Percentiles rank a stretch among this genome's conserved stretches.
phyloP scores from a whole-genome alignment of 2,113 vertebrate genomes.

The Raja brachyura region DNA sequence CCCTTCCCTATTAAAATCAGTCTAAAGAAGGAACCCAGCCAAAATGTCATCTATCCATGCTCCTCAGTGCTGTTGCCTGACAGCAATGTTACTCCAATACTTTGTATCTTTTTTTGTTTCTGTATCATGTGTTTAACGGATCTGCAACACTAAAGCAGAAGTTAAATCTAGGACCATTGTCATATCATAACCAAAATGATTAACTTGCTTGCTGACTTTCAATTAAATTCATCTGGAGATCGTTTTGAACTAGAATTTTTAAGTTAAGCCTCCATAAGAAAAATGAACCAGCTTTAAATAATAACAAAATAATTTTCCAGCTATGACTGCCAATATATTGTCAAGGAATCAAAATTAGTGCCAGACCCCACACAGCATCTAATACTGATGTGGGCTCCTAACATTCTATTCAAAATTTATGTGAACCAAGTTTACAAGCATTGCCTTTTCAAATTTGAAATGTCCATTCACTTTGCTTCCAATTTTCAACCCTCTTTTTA shows the following conservation, averaged over 20 bases:
- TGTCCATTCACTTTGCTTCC: background rate
- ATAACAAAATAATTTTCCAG: background rate
- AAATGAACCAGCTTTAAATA: background rate
- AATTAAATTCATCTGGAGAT: background rate
- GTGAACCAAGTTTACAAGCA: background rate
- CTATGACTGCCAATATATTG: too few relatives aligned
- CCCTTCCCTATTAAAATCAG: too few relatives aligned
- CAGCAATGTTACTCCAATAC: too few relatives aligned
- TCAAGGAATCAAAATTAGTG: background rate
- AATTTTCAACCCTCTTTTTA: background rate
- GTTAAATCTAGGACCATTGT: background rate
- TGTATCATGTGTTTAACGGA: background rate
- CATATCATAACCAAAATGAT: constrained; percentile 5
- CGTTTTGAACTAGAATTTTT: background rate
- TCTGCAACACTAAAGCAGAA: background rate
- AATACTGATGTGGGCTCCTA: background rate
- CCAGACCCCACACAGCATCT: background rate
- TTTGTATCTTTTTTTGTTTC: background rate
- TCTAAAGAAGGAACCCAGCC: too few relatives aligned
- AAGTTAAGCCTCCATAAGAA: background rate
- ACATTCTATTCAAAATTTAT: background rate
- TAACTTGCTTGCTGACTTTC: background rate
- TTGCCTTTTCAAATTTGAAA: background rate
- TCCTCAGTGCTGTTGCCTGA: too few relatives aligned
- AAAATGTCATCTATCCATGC: too few relatives aligned